A percentile compares a stretch with the other conserved stretches of the same genome.
These are phyloP conservation scores for Eptatretus burgeri DNA, from an alignment of 2,113 vertebrate species.

Conservation along the genomic window DNA sequence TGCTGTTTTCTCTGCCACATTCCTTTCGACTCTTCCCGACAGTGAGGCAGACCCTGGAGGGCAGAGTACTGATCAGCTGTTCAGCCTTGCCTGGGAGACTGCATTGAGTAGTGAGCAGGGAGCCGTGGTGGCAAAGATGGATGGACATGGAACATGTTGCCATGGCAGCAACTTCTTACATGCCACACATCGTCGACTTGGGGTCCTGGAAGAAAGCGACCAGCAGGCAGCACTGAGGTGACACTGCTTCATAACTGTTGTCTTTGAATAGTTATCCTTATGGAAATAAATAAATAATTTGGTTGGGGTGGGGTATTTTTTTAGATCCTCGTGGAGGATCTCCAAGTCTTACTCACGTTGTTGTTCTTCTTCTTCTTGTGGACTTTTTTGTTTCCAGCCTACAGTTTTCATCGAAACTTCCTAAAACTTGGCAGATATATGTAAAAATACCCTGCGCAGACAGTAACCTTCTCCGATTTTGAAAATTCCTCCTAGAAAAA, in stretches of 20 bases:
- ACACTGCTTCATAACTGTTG: neutral
- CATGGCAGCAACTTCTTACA: neutral
- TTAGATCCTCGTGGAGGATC: no score
- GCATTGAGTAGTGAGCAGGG: constrained; percentile 1
- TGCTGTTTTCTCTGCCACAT: no score
- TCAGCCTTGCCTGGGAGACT: neutral
- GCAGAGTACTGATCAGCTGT: neutral
- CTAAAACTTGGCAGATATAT: no score
- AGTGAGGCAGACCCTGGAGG: neutral
- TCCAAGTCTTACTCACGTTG: no score
- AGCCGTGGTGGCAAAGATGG: neutral
- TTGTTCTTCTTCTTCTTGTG: no score
- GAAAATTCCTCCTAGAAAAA: no score
- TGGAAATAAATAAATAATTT: no score
- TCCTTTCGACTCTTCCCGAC: neutral
- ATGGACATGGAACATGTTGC: neutral
- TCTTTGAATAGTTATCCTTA: no score
- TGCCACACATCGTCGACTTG: neutral
- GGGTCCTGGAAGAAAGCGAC: neutral
- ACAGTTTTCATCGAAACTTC: no score
- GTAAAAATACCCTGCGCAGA: no score
- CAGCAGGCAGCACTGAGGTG: neutral
- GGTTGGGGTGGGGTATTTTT: neutral
- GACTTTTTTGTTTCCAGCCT: no score
- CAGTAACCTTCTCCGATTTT: no score